Evolutionary conservation across 2,888 invertebrate species (phyloP), one percentile per base, ranked within the genome.

Genomic region (Cephus spinipes): DNA sequence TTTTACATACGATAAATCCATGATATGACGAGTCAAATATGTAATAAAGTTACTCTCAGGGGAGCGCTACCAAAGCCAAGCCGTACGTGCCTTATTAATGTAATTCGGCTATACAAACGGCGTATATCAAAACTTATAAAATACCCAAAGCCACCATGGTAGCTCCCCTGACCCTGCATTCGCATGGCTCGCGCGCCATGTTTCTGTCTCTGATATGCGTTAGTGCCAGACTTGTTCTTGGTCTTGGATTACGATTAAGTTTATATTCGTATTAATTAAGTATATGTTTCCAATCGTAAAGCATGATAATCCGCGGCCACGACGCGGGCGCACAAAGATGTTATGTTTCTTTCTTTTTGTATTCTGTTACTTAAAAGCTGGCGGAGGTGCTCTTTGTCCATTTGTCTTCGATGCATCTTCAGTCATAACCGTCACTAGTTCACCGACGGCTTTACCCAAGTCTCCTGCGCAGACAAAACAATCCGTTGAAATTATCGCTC

Each of bases 381-480:
- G 91, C 73, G 90, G 90, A 76, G 90, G 88, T 34, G 89, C 87
- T 81, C 90, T 85, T 80, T 89, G 89, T 69, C 90, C 90, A 77
- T 91, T 91, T 76, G 88, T 85, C 77, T 85, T 87, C 74, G 86
- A 79, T 77, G 87, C 78, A 79, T 97, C 97, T 89, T 97, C 96
- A 73, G 96, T 96, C 94, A 98, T 97, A 76, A 97, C 97, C 73
- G 96, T 96, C 83, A 98, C 98, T 88, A 98, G 93, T 89, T 96
- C 96, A 88, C 97, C 97, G 85, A 98, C 96, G 79, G 97, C 97
- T 92, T 95, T 95, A 79, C 97, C 97, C 84, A 98, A 93, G 92
- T 97, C 97, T 91, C 96, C 97, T 95, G 93, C 74, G 92, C 93
- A 85, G 55, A 55, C 2, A 55, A 55, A 55, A 55, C 23, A 55